Evolutionary conservation across 2,797 vertebrate genomes (phyloP).

Genomic region (Acanthurus tractus): DNA sequence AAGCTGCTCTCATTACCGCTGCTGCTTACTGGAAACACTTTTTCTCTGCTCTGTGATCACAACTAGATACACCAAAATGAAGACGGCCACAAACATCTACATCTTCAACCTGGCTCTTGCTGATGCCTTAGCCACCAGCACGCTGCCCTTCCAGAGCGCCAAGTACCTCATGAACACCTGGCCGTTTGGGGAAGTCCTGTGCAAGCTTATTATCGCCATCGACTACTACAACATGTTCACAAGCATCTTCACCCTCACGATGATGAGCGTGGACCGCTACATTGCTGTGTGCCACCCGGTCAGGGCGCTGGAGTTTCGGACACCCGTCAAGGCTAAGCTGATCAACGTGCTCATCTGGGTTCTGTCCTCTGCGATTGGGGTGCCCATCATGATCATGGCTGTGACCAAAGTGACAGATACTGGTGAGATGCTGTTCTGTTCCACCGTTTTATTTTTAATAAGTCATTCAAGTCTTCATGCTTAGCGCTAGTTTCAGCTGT

Average conservation of each 20-base stretch:
- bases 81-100: constrained; percentile 97
- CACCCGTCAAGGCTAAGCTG: constrained; percentile 92
- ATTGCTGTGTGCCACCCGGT: constrained; percentile 94
- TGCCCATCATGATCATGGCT: constrained; percentile 95
- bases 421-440: constrained; percentile 76
- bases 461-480: neutral
- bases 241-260: constrained; percentile 96
- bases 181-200: constrained; percentile 93
- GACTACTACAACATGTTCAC: constrained; percentile 99
- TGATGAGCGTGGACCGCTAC: constrained; percentile 97
- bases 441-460: neutral
- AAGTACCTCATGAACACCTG: constrained; percentile 96
- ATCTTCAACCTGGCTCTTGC: constrained; percentile 96
- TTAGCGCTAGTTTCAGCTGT: neutral
- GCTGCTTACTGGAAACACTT: constrained; percentile 19
- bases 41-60: constrained; percentile 37
- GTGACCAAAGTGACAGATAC: constrained; percentile 88
- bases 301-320: constrained; percentile 92
- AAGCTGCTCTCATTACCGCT: constrained; percentile 20
- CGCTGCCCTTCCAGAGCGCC: constrained; percentile 94
- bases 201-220: constrained; percentile 93
- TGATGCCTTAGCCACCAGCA: constrained; percentile 93
- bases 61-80: constrained; percentile 95
- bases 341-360: constrained; percentile 97
- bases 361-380: constrained; percentile 91